These are phyloP conservation scores for Gobiocypris rarus DNA, from an alignment of 2,113 vertebrate species.

Conservation along the genomic window DNA sequence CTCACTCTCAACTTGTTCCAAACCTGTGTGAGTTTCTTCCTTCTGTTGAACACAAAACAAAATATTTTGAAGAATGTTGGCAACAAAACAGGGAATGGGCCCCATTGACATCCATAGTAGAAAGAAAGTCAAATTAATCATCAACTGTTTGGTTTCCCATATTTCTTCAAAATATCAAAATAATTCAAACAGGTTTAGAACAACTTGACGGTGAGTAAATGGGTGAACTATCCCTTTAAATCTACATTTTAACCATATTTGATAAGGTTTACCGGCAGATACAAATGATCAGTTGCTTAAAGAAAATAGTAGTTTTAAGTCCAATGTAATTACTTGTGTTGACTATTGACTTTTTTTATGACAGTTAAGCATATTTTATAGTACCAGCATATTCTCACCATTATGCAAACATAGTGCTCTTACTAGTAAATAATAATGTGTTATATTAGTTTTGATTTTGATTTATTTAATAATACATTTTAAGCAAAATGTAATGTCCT, in stretches of 20 bases:
- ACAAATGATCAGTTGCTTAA: not conserved
- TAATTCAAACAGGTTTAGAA: no score
- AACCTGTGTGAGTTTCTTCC: no score
- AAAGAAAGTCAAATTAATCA: no score
- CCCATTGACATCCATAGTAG: no score
- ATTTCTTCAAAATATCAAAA: no score
- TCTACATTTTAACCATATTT: not conserved
- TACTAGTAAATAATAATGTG: not conserved
- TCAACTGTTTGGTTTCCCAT: no score
- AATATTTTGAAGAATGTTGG: no score
- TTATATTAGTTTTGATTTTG: not conserved
- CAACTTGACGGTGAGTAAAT: no score
- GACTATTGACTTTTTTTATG: not conserved
- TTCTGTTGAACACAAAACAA: no score
- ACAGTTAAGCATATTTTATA: not conserved
- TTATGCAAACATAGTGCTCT: not conserved
- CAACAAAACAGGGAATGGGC: no score
- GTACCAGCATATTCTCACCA: not conserved
- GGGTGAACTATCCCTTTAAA: not conserved
- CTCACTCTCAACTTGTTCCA: no score
- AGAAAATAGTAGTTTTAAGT: not conserved
- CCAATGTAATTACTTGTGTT: not conserved
- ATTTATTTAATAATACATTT: no score
- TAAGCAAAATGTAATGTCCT: not conserved
- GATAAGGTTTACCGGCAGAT: not conserved